These are phyloP conservation scores for Pandemis corylana DNA, from an alignment of 2,888 invertebrate genomes.

Conservation along the genomic window DNA sequence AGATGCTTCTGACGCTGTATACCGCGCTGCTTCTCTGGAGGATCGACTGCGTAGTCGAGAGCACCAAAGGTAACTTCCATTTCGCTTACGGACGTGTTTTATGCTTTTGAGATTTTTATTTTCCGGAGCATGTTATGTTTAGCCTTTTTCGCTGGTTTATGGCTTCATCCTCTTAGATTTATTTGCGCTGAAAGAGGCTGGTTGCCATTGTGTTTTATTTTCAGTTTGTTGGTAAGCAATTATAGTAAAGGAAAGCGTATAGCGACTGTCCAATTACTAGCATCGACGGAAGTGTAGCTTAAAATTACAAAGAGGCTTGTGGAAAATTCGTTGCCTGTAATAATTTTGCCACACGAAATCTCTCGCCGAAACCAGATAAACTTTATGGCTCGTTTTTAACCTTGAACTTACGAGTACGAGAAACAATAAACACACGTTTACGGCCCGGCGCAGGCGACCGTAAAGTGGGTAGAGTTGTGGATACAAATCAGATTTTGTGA, in stretches of 20 bases:
- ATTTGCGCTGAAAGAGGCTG: background rate
- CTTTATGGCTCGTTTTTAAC: constrained; percentile 46
- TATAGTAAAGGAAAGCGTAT: background rate
- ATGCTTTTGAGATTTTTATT: constrained; percentile 33
- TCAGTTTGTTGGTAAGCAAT: background rate
- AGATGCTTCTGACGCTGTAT: constrained; percentile 75
- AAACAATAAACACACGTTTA: constrained; percentile 73
- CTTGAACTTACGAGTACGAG: constrained; percentile 60
- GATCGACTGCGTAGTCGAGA: constrained; percentile 77
- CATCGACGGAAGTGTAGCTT: background rate
- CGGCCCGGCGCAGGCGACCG: constrained; percentile 59
- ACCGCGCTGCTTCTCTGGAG: constrained; percentile 75
- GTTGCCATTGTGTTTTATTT: background rate
- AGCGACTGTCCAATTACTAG: background rate
- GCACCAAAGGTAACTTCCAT: constrained; percentile 73
- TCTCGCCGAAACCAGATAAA: constrained; percentile 13
- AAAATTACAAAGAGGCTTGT: background rate
- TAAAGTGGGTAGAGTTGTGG: constrained; percentile 69
- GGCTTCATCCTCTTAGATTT: constrained; percentile 28
- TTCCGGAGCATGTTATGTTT: constrained; percentile 18
- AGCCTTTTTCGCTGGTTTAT: constrained; percentile 35
- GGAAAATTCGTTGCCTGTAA: background rate
- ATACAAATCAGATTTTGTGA: constrained; percentile 80
- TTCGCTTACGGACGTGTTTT: constrained; percentile 29
- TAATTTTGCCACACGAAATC: background rate